Evolutionary conservation across 2,797 vertebrate genomes (phyloP), one percentile per base, ranked within the genome.

Genomic region (Smutsia temminckii): DNA sequence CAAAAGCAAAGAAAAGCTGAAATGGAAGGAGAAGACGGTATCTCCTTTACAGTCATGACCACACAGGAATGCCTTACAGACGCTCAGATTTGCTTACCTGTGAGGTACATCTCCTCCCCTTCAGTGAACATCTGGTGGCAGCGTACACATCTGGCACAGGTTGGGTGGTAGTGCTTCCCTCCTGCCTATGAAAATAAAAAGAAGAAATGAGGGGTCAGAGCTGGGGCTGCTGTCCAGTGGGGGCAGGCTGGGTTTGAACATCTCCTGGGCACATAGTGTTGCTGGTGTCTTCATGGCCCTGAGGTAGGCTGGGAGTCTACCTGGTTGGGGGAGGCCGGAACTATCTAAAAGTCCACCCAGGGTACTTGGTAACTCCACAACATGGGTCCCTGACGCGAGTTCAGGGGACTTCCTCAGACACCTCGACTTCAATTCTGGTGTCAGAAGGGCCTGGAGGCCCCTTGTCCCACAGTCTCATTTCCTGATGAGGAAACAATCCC

Each of bases 51-150:
- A 61, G 85, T 9, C 55, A 3, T 0, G 25, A 40, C 57, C 0
- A 0, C 85, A 63, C 23, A 3, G 7, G n/a, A 81, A 78, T 4
- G 42, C 55, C 75, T 63, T 8, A 10, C 18, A 4, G 46, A 61
- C 12, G 64, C 74, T 57, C 40, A 1, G 40, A 9, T 63, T 18
- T 80, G 69, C 98, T 98, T 98, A 99, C 99, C 99, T 99, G 99
- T 99, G 96, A 99, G 99, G 97, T 99, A 99, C 99, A 99, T 99
- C 98, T 99, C 99, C 98, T 99, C 99, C 74, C 99, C 99, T 97
- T 99, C 99, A 0, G 99, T 99, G 98, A 99, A 99, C 99, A 99
- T 99, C 98, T 99, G 98, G 98, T 99, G 99, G 98, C 99, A 99
- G 97, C 99, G 99, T 66, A 99, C 99, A 97, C 99, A 99, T 63